Evolutionary conservation across 2,888 invertebrate species (phyloP).

Genomic region (Alloscopus bannaensis): DNA sequence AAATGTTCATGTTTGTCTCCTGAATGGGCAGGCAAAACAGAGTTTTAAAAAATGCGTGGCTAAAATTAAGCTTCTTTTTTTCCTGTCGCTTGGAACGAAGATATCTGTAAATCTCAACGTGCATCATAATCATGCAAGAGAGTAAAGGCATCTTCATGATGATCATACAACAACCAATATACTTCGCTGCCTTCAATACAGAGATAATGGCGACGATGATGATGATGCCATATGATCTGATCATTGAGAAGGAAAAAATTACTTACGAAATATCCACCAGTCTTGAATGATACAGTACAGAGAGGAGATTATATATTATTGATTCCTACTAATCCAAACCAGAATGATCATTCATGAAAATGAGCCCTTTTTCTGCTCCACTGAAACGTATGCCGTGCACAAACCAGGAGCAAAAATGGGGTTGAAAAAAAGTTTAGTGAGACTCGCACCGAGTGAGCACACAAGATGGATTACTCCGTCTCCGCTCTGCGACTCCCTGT

Average conservation of each 20-base stretch:
- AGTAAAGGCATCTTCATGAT: slow-evolving; percentile 34
- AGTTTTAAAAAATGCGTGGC: slow-evolving; percentile 19
- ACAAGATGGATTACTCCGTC: slow-evolving; percentile 45
- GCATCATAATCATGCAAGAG: slow-evolving; percentile 14
- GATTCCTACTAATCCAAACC: neutral
- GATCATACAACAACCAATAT: neutral
- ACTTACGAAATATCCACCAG: neutral
- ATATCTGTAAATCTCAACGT: slow-evolving; percentile 34
- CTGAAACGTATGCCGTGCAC: slow-evolving; percentile 2
- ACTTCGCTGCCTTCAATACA: neutral
- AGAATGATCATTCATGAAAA: slow-evolving; percentile 8
- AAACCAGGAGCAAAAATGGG: slow-evolving; percentile 38
- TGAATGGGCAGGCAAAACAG: neutral
- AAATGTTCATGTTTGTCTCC: neutral
- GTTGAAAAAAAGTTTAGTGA: neutral
- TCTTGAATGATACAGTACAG: neutral
- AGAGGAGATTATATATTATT: neutral
- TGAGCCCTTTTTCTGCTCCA: neutral
- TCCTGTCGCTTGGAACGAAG: no score
- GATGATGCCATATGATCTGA: slow-evolving; percentile 44
- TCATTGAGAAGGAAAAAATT: slow-evolving; percentile 17
- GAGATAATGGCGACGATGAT: slow-evolving; percentile 15
- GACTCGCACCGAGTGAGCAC: slow-evolving; percentile 14
- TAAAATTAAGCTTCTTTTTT: slow-evolving; percentile 52
- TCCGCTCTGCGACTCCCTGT: no score